Evolutionary conservation across 1,140 invertebrate species (phyloP).

Genomic region (Sycophaga agraensis): DNA sequence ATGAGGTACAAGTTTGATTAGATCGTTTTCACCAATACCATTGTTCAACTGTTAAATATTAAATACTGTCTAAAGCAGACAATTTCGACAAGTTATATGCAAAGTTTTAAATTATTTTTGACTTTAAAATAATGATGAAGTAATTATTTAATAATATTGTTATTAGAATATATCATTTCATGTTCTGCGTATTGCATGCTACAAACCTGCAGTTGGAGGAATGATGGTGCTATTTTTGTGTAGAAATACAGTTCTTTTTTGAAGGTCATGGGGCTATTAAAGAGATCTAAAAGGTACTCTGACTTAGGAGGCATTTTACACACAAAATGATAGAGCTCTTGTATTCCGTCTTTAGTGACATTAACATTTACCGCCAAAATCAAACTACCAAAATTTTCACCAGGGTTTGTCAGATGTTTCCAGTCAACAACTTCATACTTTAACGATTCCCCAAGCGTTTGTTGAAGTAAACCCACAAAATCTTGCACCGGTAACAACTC

Average conservation of each 20-base stretch:
- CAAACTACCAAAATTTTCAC: constrained; percentile 65
- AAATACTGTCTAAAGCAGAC: too few species aligned
- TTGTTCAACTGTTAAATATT: constrained; percentile 57
- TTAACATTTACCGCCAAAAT: constrained; percentile 56
- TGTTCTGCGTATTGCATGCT: too few species aligned
- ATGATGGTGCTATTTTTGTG: constrained; percentile 52
- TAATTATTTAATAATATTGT: too few species aligned
- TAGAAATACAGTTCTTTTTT: constrained; percentile 64
- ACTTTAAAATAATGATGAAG: too few species aligned
- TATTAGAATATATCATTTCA: too few species aligned
- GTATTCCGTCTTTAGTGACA: constrained; percentile 34
- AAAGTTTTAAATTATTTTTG: too few species aligned
- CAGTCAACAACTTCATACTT: constrained; percentile 41
- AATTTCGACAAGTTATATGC: too few species aligned
- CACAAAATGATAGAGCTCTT: constrained; percentile 55
- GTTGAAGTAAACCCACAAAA: constrained; percentile 37
- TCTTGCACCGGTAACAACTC: constrained; percentile 40
- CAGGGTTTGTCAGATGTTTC: constrained; percentile 59
- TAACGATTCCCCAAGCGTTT: constrained; percentile 35
- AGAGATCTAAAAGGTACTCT: constrained; percentile 58
- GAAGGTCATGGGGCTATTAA: constrained; percentile 63
- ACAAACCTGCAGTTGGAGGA: constrained; percentile 48
- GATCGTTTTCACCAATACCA: constrained; percentile 47
- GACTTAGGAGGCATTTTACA: constrained; percentile 63
- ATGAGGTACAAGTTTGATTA: constrained; percentile 53